Evolutionary conservation across 1,140 invertebrate genomes (phyloP).

Genomic region (Tribolium madens): DNA sequence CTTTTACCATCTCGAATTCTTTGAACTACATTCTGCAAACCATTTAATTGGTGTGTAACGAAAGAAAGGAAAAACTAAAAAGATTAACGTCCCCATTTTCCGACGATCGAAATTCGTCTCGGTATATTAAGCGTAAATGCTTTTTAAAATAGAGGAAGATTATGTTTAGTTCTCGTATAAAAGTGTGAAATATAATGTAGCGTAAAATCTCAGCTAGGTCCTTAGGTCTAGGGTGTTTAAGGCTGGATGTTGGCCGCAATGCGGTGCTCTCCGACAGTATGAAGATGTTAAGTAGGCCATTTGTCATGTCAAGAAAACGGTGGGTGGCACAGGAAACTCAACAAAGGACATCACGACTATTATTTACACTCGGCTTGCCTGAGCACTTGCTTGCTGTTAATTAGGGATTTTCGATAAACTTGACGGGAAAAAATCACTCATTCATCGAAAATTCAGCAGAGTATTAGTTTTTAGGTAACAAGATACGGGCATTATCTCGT

Average conservation of each 20-base stretch:
- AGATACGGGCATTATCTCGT: constrained; percentile 55
- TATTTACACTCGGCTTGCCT: constrained; percentile 25
- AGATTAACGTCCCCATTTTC: constrained; percentile 13
- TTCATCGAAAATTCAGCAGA: constrained; percentile 21
- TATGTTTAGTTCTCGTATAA: constrained; percentile 35
- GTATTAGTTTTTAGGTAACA: constrained; percentile 55
- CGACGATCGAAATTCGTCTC: constrained; percentile 18
- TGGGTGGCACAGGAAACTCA: constrained; percentile 57
- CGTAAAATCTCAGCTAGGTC: constrained; percentile 33
- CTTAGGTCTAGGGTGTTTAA: constrained; percentile 32
- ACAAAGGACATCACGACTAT: constrained; percentile 46
- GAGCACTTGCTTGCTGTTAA: constrained; percentile 11
- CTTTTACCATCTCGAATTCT: not conserved
- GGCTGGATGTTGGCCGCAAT: constrained; percentile 46
- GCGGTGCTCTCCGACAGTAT: constrained; percentile 41
- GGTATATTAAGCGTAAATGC: constrained; percentile 12
- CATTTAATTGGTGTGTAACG: not conserved
- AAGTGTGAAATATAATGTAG: constrained; percentile 49
- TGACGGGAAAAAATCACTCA: not conserved
- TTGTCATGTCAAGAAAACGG: constrained; percentile 56
- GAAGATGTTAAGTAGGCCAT: constrained; percentile 59
- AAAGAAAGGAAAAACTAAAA: not conserved
- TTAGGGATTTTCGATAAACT: not conserved
- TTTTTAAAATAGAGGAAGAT: constrained; percentile 26
- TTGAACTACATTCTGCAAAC: not conserved